Percentiles rank a stretch among this genome's conserved stretches.
Evolutionary conservation across 2,888 invertebrate species (phyloP).

Genomic region (Adineta ricciae): DNA sequence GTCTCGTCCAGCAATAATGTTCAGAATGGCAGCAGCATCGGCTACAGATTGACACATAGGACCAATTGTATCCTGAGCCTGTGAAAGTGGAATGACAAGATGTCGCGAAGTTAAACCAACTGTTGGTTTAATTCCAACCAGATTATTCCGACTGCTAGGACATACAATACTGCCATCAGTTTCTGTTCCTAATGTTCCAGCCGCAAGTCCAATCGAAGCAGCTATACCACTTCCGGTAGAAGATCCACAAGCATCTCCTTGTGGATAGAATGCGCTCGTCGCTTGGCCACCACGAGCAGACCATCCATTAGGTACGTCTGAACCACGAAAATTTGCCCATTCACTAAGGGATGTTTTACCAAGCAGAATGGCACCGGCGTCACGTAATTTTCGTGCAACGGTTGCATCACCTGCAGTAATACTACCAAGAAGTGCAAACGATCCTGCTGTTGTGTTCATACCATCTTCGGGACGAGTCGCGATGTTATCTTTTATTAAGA

Average conservation of each 20-base stretch:
- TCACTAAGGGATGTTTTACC: background rate
- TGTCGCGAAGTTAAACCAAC: background rate
- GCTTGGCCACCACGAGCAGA: constrained; percentile 1
- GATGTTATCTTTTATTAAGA: constrained; percentile 4
- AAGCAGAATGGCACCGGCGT: background rate
- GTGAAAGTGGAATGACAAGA: background rate
- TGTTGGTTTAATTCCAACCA: background rate
- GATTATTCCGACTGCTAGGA: background rate
- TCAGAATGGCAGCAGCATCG: background rate
- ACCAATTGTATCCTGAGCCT: background rate
- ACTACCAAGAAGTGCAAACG: background rate
- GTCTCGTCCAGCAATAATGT: background rate
- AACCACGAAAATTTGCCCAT: background rate
- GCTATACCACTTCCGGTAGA: background rate
- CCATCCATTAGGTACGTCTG: background rate
- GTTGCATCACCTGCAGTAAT: background rate
- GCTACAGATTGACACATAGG: background rate
- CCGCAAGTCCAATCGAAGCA: background rate
- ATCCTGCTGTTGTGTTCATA: background rate
- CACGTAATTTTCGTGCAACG: background rate
- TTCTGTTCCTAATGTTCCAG: background rate
- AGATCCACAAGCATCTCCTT: background rate
- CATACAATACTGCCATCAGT: background rate
- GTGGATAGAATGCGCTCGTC: background rate
- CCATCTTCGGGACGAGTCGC: background rate